Evolutionary conservation across 2,888 invertebrate species (phyloP).

Genomic region (Pilophorus perplexus): DNA sequence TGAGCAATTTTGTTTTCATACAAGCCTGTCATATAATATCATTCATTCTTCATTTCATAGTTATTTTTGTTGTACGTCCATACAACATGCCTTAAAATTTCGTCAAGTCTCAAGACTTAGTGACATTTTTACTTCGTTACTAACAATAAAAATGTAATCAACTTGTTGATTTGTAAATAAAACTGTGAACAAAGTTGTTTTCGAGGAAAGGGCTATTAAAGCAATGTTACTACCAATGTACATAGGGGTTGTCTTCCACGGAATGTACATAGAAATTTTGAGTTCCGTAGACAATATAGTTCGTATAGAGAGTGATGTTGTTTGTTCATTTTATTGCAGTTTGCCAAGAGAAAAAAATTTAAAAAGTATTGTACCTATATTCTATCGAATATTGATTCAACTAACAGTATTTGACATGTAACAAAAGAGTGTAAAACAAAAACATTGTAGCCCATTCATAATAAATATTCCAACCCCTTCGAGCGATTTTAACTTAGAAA

Average conservation of each 20-base stretch:
- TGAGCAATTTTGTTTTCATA: not conserved
- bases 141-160: slow-evolving; percentile 28
- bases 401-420: slow-evolving; percentile 34
- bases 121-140: slow-evolving; percentile 14
- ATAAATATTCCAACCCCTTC: slow-evolving; percentile 24
- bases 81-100: too few relatives aligned
- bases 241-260: slow-evolving; percentile 49
- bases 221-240: slow-evolving; percentile 42
- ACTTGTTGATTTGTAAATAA: not conserved
- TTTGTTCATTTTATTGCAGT: slow-evolving; percentile 26
- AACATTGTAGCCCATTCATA: slow-evolving; percentile 36
- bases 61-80: too few relatives aligned
- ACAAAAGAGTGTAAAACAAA: slow-evolving; percentile 16
- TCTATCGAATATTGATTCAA: slow-evolving; percentile 12
- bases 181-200: slow-evolving; percentile 10
- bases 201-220: slow-evolving; percentile 8
- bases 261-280: slow-evolving; percentile 30
- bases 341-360: slow-evolving; percentile 15
- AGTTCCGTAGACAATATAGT: slow-evolving; percentile 23
- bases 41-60: not conserved
- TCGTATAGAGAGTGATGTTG: slow-evolving; percentile 20
- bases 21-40: not conserved
- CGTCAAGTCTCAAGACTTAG: too few relatives aligned
- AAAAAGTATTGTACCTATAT: slow-evolving; percentile 4
- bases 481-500: slow-evolving; percentile 24